phyloP scores from a whole-genome alignment of 2,888 invertebrate species.

The Hyposoter dolosus region DNA sequence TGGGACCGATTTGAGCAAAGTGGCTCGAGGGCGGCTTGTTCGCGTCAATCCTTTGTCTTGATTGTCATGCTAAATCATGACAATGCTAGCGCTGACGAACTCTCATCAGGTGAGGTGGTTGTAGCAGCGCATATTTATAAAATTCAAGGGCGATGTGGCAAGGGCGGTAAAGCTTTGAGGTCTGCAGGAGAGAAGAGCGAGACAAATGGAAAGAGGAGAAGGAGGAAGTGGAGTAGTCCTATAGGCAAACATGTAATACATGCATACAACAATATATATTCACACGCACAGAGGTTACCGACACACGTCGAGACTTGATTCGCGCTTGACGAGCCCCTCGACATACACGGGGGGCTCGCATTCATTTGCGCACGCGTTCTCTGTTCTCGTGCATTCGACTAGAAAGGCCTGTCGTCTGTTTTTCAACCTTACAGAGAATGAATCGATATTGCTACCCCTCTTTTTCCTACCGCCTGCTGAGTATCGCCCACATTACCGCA shows the following conservation, averaged over 20 bases:
- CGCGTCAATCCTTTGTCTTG: not conserved
- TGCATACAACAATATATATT: slow-evolving; percentile 1
- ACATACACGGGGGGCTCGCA: slow-evolving; percentile 11
- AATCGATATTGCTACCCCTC: slow-evolving; percentile 60
- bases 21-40: not conserved
- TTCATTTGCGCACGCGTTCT: slow-evolving; percentile 45
- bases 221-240: slow-evolving; percentile 33
- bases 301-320: slow-evolving; percentile 49
- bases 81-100: not conserved
- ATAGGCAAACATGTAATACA: slow-evolving; percentile 1
- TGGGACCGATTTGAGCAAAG: not conserved
- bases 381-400: slow-evolving; percentile 55
- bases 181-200: slow-evolving; percentile 24
- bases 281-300: slow-evolving; percentile 30
- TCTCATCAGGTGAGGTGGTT: not conserved
- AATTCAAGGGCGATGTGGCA: slow-evolving; percentile 49
- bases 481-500: slow-evolving; percentile 21
- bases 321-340: slow-evolving; percentile 47
- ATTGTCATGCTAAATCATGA: not conserved
- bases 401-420: slow-evolving; percentile 55
- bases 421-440: slow-evolving; percentile 53
- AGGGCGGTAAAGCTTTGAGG: slow-evolving; percentile 31
- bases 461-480: slow-evolving; percentile 22
- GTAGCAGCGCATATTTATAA: slow-evolving; percentile 46
- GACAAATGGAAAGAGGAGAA: slow-evolving; percentile 14